Base-by-base conservation (phyloP, 1,140 invertebrate genomes). In the Dinoponera quadriceps region DNA sequence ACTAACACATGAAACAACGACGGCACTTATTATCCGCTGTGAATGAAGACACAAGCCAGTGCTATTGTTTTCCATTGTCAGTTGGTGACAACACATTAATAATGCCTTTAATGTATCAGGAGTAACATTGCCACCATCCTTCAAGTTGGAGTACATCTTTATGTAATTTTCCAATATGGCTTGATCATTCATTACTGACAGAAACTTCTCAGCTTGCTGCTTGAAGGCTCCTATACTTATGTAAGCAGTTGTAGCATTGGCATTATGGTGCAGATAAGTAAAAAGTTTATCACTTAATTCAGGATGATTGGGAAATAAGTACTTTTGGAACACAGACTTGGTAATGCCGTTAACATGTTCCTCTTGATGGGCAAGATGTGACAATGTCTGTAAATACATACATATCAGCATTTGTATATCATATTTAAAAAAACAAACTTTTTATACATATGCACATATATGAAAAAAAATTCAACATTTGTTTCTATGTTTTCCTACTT, bases 241-340 rank as follows among this genome's bases (percentile, higher is more conserved):
- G 88, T 97, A 95, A 48, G 94, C 92, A 22, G 95, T 96, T 81
- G 95, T 96, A 65, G 95, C 95, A 84, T 95, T 95, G 16, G 95
- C 96, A 29, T 92, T 91, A 71, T 92, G 92, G 85, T 96, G 95
- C 73, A 97, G 94, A 91, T 96, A 95, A 75, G 92, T 93, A 89
- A 96, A 97, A 73, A 97, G 93, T 84, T 96, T 96, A 38, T 95
- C 94, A 20, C 96, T 96, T 78, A 98, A 94, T 83, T 97, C 95
- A 2, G 95, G 95, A 93, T 97, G 97, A 91, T 96, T 95, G n/a
- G 97, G 96, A 93, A 98, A 97, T 83, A 98, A 93, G 93, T 97
- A 97, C 85, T 95, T 95, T 95, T 97, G 94, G 69, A 95, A 95
- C 83, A 94, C 88, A 75, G 88, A 95, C 63, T 95, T 91, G 3